Conservation (phyloP, 2,797 vertebrate species). For the Sus cebifrons region DNA sequence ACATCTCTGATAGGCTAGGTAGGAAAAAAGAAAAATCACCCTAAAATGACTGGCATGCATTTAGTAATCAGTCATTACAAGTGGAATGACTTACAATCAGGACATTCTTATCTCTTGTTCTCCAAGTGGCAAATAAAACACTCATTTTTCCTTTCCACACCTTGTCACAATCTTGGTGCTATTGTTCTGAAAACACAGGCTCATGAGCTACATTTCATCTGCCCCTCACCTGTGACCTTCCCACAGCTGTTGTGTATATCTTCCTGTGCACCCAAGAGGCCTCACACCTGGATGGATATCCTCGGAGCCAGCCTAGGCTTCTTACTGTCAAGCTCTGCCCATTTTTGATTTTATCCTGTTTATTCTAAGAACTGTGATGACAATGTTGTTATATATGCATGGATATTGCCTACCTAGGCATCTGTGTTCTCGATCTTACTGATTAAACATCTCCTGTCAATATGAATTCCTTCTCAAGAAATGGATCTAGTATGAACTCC, state of each 20-base stretch:
- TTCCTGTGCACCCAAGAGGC: background rate
- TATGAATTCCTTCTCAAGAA: background rate
- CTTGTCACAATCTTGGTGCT: background rate
- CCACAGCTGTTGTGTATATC: accelerated
- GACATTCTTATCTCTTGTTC: background rate
- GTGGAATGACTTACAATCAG: background rate
- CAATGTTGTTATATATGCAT: background rate
- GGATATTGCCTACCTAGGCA: background rate
- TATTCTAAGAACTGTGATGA: background rate
- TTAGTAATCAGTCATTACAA: background rate
- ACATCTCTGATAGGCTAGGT: background rate
- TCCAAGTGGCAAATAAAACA: background rate
- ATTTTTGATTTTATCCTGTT: background rate
- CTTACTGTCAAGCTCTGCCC: background rate
- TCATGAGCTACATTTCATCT: background rate
- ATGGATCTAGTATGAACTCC: background rate
- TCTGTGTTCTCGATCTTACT: background rate
- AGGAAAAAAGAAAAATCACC: background rate
- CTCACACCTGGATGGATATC: background rate
- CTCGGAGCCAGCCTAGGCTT: background rate
- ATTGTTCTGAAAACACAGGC: background rate
- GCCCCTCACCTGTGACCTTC: background rate
- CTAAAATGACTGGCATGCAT: background rate
- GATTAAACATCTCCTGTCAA: background rate
- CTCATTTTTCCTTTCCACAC: background rate